Evolutionary conservation across 2,113 vertebrate genomes (phyloP), one percentile per base, ranked within the genome.

Genomic region (Sander vitreus): DNA sequence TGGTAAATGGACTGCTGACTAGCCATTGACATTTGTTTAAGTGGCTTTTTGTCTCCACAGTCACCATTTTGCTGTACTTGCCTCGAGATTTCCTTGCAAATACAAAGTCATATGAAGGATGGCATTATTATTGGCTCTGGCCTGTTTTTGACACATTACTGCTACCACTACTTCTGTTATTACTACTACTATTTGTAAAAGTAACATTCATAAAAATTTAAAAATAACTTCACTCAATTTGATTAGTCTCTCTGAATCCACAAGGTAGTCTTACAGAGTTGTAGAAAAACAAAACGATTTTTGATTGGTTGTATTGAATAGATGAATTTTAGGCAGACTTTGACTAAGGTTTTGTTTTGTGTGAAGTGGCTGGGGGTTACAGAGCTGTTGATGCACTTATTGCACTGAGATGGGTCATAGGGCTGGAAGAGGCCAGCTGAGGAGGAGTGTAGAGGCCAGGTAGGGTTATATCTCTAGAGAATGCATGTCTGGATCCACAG

Each of bases 1-100:
- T 75, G 23, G 27, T 83, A 67, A 83, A 74, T 45, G 25, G 48
- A 51, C 72, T 60, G 57, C 55, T 74, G 54, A 78, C 48, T 73
- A 64, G 65, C 16, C 23, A 21, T 30, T 60, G 67, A 55, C 60
- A 45, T 76, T 60, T 65, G 57, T 62, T 69, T 25, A 81, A 51
- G 64, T 78, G 43, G 16, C 23, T 85, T 71, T 71, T 74, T 47
- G 54, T 83, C 50, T 54, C 27, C 54, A 50, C 19, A 54, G 50
- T 48, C 65, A 76, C 62, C 21, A 33, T 66, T 62, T 30, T 12
- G 47, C 33, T 83, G 14, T 16, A 27, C 53, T 62, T 78, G 2
- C 27, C 45, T 39, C 50, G 2, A 45, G 36, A 23, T 66, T 48
- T 64, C 36, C 47, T 68, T 3, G 2, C 48, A 67, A 80, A 66